A percentile compares a stretch with the other conserved stretches of the same genome.
Evolutionary conservation across 2,888 invertebrate species (phyloP).

Genomic region (Scaeva pyrastri): DNA sequence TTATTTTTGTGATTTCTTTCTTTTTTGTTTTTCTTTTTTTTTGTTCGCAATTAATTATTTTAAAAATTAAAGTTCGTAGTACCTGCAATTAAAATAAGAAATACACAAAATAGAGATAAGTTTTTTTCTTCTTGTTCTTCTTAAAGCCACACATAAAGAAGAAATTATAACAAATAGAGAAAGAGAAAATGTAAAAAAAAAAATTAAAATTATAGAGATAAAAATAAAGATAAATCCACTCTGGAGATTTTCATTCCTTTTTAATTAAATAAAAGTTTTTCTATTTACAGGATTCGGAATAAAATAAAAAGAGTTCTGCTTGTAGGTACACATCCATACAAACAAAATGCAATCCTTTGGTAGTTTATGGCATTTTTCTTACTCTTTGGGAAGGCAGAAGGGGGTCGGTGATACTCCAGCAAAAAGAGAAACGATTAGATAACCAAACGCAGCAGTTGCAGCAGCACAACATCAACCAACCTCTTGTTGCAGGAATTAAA

Average conservation of each 20-base stretch:
- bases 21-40: background rate
- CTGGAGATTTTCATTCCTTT: constrained; percentile 62
- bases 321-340: background rate
- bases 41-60: constrained; percentile 55
- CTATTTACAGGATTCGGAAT: constrained; percentile 37
- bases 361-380: constrained; percentile 30
- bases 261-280: constrained; percentile 72
- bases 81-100: constrained; percentile 73
- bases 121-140: constrained; percentile 16
- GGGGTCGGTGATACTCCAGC: background rate
- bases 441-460: constrained; percentile 37
- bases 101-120: constrained; percentile 50
- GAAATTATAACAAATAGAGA: constrained; percentile 13
- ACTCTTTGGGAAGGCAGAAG: background rate
- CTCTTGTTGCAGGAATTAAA: constrained; percentile 52
- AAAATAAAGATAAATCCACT: constrained; percentile 40
- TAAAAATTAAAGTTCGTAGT: constrained; percentile 66
- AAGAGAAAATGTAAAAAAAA: constrained; percentile 18
- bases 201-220: constrained; percentile 16
- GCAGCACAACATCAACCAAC: constrained; percentile 16
- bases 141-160: constrained; percentile 19
- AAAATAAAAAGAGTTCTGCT: constrained; percentile 22
- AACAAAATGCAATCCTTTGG: constrained; percentile 36
- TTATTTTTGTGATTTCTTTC: background rate
- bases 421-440: constrained; percentile 64